Evolutionary conservation across 2,113 vertebrate species (phyloP).

Genomic region (Tauraco erythrolophus): DNA sequence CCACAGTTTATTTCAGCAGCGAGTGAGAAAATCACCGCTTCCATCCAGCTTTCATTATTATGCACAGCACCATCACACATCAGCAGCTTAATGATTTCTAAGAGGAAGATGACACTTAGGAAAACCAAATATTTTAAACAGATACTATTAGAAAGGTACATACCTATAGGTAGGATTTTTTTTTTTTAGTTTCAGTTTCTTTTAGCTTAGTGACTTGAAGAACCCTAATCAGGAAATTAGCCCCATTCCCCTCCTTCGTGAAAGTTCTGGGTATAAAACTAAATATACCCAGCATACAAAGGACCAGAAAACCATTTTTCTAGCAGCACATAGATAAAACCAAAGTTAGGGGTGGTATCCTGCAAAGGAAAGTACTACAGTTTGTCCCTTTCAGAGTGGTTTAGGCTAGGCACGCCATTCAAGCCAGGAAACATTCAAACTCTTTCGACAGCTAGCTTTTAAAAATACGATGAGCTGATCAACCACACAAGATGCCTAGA

Average conservation of each 20-base stretch:
- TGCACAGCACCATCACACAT: not conserved
- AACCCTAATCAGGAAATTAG: not conserved
- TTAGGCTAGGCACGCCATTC: not conserved
- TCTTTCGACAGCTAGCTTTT: not conserved
- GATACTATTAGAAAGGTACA: not conserved
- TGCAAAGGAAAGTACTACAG: not conserved
- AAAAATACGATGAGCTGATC: not conserved
- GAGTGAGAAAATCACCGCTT: not conserved
- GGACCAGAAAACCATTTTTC: conserved; percentile 57
- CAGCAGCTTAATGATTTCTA: not conserved
- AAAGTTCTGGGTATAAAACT: conserved; percentile 34
- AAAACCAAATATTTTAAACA: not conserved
- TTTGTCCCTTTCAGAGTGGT: not conserved
- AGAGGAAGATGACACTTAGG: not conserved
- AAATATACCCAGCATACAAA: conserved; percentile 16
- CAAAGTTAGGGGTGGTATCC: not conserved
- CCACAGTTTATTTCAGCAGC: not conserved
- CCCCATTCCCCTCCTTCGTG: not conserved
- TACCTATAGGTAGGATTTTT: not conserved
- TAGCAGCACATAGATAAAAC: not conserved
- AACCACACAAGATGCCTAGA: not conserved
- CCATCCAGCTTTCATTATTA: not conserved
- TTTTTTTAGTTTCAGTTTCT: not conserved
- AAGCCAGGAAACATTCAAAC: not conserved
- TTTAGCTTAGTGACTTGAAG: not conserved